Percentiles rank a stretch among this genome's conserved stretches.
Evolutionary conservation across 2,888 invertebrate species (phyloP).

Genomic region (Leuctra nigra): DNA sequence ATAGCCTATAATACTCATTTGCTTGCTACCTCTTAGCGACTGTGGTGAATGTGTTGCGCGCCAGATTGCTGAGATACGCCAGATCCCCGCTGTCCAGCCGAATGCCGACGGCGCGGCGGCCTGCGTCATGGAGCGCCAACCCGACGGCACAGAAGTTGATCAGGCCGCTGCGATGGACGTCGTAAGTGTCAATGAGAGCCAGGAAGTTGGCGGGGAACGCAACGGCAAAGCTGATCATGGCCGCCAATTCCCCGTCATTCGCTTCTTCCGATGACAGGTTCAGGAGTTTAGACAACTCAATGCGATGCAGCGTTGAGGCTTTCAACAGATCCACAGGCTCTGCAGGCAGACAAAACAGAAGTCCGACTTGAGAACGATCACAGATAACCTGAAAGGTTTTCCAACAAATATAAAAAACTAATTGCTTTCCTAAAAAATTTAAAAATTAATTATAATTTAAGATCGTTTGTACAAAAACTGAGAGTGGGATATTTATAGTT

Average conservation of each 20-base stretch:
- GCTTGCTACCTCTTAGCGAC: conserved; percentile 59
- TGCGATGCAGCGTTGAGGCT: no score
- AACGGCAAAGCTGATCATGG: conserved; percentile 87
- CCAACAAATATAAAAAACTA: no score
- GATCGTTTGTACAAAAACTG: no score
- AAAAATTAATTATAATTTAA: no score
- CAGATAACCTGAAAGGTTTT: no score
- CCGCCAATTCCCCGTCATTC: conserved; percentile 90
- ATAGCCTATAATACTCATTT: no score
- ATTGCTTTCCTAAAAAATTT: no score
- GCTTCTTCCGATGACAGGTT: conserved; percentile 79
- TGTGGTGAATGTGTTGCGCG: conserved; percentile 72
- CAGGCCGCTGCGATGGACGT: conserved; percentile 96
- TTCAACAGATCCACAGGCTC: no score
- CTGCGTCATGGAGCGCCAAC: conserved; percentile 77
- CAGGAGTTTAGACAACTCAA: conserved; percentile 58
- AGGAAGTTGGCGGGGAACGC: conserved; percentile 94
- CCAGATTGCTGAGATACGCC: conserved; percentile 86
- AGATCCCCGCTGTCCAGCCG: conserved; percentile 96
- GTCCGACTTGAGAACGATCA: no score
- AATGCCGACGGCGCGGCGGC: conserved; percentile 84
- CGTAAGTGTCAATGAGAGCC: conserved; percentile 97
- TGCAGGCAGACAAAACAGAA: no score
- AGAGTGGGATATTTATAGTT: no score
- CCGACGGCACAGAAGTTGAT: conserved; percentile 96